Evolutionary conservation across 1,140 invertebrate genomes (phyloP).

Genomic region (Dolichoris vasculosae): DNA sequence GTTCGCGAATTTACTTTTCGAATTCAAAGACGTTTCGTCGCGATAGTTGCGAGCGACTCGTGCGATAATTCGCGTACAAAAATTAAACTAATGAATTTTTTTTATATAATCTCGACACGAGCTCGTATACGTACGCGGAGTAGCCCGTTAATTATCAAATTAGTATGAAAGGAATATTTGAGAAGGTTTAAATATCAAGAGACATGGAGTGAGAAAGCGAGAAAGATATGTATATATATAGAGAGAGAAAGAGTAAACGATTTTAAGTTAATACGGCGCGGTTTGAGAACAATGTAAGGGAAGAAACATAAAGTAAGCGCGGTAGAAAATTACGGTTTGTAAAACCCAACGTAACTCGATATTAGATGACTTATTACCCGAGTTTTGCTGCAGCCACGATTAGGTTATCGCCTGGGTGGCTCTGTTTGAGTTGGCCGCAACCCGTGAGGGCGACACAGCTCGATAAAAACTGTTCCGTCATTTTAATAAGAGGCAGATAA

Average conservation of each 20-base stretch:
- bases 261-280: not conserved
- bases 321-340: not conserved
- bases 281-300: not conserved
- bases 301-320: not conserved
- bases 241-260: not conserved
- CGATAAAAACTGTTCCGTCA: slow-evolving; percentile 63
- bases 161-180: not conserved
- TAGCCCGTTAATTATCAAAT: not conserved
- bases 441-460: slow-evolving; percentile 38
- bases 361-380: not conserved
- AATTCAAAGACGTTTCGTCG: too few species aligned
- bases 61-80: not conserved
- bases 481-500: slow-evolving; percentile 56
- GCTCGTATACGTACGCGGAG: not conserved
- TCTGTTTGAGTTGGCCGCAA: slow-evolving; percentile 49
- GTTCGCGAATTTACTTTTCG: too few species aligned
- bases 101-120: not conserved
- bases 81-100: not conserved
- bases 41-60: not conserved
- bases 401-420: slow-evolving; percentile 48
- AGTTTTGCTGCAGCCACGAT: slow-evolving; percentile 30
- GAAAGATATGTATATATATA: not conserved
- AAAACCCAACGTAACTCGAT: not conserved
- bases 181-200: not conserved
- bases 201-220: not conserved